Evolutionary conservation across 2,113 vertebrate genomes (phyloP), one percentile per base, ranked within the genome.

Genomic region (Osmerus mordax): DNA sequence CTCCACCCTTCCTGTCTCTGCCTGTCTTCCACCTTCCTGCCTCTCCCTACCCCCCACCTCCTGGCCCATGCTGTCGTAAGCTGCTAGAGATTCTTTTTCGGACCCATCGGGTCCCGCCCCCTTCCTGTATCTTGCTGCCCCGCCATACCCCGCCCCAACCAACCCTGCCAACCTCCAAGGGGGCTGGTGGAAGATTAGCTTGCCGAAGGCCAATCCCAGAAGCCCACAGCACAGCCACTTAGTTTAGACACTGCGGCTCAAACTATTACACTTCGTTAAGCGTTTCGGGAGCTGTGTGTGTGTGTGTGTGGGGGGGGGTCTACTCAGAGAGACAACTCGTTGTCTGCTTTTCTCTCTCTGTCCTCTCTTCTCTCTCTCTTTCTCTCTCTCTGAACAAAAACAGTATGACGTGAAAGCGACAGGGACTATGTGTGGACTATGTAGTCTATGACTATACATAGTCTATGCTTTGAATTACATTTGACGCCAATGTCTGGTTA

Each of bases 1-100:
- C 41, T 13, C 8, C 13, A 61, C 72, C 74, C 21, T 21, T 55
- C 19, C n/a, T 19, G 16, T 16, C 55, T 58, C 41, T 47, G 5
- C 41, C 41, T 47, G 41, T 12, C 41, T 36, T 47, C 41, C 41
- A 47, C 41, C 41, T 47, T 47, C 41, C 41, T 47, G 21, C 25
- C 25, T 8, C 63, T 7, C 63, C 63, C 16, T 36, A 5, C 71
- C 55, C 36, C 9, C 4, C 53, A 58, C 53, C 7, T 19, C 28
- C 59, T 64, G 3, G 55, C 69, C 79, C 77, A 65, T 73, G 14
- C 75, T 74, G 63, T 74, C 61, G 53, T 89, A 89, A 91, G 82
- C 87, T 73, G 83, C 84, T 84, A 84, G 74, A 84, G 80, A 85
- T 89, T 89, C 87, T 88, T 90, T 91, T 89, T 85, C 89, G 87